Percentiles rank a stretch among this genome's conserved stretches.
phyloP scores from a whole-genome alignment of 2,113 vertebrate species.

The Tautogolabrus adspersus region DNA sequence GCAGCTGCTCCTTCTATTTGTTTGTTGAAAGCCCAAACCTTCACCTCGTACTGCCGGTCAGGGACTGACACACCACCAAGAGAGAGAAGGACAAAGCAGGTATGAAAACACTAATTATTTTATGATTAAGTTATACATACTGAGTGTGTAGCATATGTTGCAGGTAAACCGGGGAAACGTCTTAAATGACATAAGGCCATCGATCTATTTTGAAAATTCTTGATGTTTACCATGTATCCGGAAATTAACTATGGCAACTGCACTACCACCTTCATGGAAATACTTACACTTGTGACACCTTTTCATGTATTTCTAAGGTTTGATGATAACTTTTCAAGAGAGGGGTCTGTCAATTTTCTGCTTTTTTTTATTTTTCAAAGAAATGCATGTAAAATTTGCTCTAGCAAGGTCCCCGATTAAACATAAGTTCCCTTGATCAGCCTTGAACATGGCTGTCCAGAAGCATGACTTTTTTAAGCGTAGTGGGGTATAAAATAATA shows the following conservation, averaged over 20 bases:
- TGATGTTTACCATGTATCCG: neutral
- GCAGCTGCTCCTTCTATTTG: conserved; percentile 91
- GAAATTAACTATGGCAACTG: neutral
- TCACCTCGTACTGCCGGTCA: conserved; percentile 93
- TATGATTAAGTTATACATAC: neutral
- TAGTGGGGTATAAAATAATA: neutral
- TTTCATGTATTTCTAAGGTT: neutral
- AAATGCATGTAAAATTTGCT: neutral
- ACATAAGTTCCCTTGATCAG: neutral
- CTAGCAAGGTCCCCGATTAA: neutral
- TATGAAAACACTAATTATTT: neutral
- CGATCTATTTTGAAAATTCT: neutral
- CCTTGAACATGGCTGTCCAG: neutral
- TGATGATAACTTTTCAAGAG: neutral
- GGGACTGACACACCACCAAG: conserved; percentile 81
- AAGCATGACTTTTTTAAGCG: neutral
- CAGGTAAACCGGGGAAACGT: neutral
- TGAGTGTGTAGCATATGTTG: neutral
- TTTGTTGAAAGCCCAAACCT: conserved; percentile 93
- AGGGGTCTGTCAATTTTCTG: neutral
- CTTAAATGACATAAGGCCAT: neutral
- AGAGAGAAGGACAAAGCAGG: neutral
- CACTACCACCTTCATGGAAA: neutral
- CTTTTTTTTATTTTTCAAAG: neutral
- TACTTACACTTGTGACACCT: neutral